Evolutionary conservation across 2,888 invertebrate species (phyloP).

Genomic region (Brachyopa scutellaris): DNA sequence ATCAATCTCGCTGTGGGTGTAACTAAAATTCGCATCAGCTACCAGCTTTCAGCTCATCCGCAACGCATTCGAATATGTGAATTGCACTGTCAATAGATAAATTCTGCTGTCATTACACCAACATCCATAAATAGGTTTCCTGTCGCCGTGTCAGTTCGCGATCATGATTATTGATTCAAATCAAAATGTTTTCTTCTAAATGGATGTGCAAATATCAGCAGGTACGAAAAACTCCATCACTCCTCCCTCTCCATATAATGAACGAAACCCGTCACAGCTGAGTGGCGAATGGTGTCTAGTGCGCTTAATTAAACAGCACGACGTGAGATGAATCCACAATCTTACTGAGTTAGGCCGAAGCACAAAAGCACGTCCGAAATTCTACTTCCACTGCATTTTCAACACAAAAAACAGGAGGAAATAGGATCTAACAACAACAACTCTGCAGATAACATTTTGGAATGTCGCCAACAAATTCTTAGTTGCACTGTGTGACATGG

Average conservation of each 20-base stretch:
- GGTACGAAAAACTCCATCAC: not conserved
- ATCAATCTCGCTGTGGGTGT: conserved; percentile 30
- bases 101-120: conserved; percentile 52
- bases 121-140: conserved; percentile 38
- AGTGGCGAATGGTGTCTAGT: conserved; percentile 41
- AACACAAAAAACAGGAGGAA: conserved; percentile 20
- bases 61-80: conserved; percentile 45
- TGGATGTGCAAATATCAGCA: conserved; percentile 47
- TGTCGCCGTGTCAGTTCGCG: not conserved
- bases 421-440: not conserved
- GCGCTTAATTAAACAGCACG: conserved; percentile 61
- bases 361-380: conserved; percentile 45
- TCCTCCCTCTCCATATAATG: conserved; percentile 45
- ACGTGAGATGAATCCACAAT: conserved; percentile 57
- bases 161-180: conserved; percentile 44
- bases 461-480: conserved; percentile 26
- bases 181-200: conserved; percentile 23
- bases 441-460: conserved; percentile 48
- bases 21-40: not conserved
- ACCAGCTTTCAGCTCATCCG: not conserved
- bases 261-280: conserved; percentile 46
- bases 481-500: conserved; percentile 1
- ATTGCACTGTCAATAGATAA: conserved; percentile 33
- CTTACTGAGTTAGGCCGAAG: conserved; percentile 20
- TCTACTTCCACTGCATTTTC: conserved; percentile 49